phyloP scores from a whole-genome alignment of 1,140 invertebrate genomes.

The Pantala flavescens region DNA sequence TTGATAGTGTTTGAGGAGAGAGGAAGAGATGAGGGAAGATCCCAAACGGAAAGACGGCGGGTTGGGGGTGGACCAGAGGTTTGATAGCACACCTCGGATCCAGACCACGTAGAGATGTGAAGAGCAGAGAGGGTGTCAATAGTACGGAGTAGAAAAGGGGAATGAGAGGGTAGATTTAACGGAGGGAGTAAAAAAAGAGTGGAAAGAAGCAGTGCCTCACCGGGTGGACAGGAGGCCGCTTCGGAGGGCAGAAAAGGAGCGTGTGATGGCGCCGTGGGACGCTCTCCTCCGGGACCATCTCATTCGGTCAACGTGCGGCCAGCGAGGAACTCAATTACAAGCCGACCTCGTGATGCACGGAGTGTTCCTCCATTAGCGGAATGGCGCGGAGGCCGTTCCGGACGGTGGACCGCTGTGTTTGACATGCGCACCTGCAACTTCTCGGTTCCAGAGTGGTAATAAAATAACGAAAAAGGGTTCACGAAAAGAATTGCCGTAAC shows the following conservation, averaged over 20 bases:
- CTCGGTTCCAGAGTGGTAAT: too few species aligned
- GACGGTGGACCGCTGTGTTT: neutral
- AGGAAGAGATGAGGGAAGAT: too few species aligned
- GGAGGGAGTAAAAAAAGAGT: neutral
- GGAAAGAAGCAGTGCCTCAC: neutral
- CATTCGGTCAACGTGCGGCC: constrained; percentile 2
- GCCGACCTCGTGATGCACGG: neutral
- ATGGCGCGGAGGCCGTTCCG: neutral
- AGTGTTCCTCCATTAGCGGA: neutral
- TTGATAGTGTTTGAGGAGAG: neutral
- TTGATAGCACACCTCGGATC: neutral
- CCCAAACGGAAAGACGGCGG: too few species aligned
- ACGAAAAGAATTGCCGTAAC: too few species aligned
- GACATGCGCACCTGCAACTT: neutral
- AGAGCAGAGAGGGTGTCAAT: neutral
- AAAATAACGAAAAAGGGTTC: too few species aligned
- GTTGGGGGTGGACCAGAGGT: too few species aligned
- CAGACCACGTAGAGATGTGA: neutral
- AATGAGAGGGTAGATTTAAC: neutral
- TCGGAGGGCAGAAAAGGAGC: neutral
- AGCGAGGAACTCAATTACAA: neutral
- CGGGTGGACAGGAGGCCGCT: neutral
- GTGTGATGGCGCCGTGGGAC: neutral
- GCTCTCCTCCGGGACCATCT: neutral
- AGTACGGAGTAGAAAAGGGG: neutral